Evolutionary conservation across 1,140 invertebrate species (phyloP), one percentile per base, ranked within the genome.

Genomic region (Sitophilus oryzae): DNA sequence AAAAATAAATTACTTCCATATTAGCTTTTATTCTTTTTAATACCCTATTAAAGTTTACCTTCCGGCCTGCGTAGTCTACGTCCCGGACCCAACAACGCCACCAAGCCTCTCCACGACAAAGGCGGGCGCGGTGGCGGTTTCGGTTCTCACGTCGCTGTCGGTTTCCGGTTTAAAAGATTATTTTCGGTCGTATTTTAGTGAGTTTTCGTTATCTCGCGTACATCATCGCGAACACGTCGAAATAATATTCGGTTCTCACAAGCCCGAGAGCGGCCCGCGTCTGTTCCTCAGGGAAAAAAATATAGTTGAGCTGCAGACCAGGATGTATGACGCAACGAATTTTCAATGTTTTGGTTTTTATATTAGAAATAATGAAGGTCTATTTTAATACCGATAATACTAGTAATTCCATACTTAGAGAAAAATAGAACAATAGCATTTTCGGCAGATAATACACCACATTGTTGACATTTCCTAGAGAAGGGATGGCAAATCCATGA

Each of bases 121-220:
- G 46, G 40, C 23, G 41, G 49, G n/a, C n/a, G n/a, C n/a, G n/a
- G n/a, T n/a, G n/a, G n/a, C n/a, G n/a, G n/a, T n/a, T n/a, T n/a
- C n/a, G n/a, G 50, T 61, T 63, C 61, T 63, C 61, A 63, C 61
- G 61, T 63, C 57, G 43, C 46, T n/a, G n/a, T n/a, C 44, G 50
- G 56, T 62, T 65, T 62, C 63, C 63, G 63, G 63, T 65, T 60
- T 58, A 60, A 59, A 62, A 48, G 58, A 57, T 60, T 62, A 65
- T 58, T 64, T 55, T 53, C 45, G 43, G 55, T 42, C 52, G 51
- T 64, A 59, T 64, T 60, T 64, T 63, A 63, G 36, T 40, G 60
- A 64, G 60, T 58, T 51, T 61, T 52, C 42, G 30, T 64, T 64
- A 64, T 64, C 62, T 65, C 53, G 37, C 37, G 56, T 56, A 65